Conservation (phyloP, 2,888 invertebrate genomes). For the Teleogryllus oceanicus region DNA sequence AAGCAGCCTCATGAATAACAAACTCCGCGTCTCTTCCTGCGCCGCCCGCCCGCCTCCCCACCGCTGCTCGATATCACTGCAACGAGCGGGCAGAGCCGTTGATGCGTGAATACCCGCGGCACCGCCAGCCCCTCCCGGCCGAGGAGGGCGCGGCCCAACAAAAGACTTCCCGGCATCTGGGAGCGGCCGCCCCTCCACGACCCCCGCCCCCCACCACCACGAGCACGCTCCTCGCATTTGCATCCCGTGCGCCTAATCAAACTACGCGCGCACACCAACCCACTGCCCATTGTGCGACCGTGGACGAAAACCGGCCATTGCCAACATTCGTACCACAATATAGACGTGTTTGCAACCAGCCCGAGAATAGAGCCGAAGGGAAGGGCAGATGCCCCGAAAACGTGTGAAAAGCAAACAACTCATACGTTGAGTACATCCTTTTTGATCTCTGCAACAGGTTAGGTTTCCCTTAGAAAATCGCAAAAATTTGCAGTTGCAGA, state of each 20-base stretch:
- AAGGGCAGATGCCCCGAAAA: not conserved
- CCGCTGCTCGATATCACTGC: constrained; percentile 2
- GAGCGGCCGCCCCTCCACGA: too few relatives aligned
- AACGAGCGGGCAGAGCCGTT: not conserved
- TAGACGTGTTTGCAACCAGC: not conserved
- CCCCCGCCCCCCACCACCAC: not conserved
- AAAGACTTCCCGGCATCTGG: not conserved
- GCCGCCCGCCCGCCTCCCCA: not conserved
- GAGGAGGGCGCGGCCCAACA: not conserved
- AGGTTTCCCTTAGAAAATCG: not conserved
- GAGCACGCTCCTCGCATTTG: not conserved
- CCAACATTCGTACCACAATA: not conserved
- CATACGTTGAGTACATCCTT: not conserved
- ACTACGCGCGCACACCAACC: not conserved
- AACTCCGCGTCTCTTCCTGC: not conserved
- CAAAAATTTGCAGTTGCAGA: not conserved
- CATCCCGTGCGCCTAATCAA: not conserved
- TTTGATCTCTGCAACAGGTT: not conserved
- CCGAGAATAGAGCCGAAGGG: not conserved
- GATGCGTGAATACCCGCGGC: not conserved
- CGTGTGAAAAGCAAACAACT: not conserved
- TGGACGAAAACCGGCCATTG: not conserved
- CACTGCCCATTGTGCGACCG: not conserved
- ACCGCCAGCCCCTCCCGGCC: not conserved
- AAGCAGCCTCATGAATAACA: constrained; percentile 7